Evolutionary conservation across 2,888 invertebrate species (phyloP).

Genomic region (Zaprionus bogoriensis): DNA sequence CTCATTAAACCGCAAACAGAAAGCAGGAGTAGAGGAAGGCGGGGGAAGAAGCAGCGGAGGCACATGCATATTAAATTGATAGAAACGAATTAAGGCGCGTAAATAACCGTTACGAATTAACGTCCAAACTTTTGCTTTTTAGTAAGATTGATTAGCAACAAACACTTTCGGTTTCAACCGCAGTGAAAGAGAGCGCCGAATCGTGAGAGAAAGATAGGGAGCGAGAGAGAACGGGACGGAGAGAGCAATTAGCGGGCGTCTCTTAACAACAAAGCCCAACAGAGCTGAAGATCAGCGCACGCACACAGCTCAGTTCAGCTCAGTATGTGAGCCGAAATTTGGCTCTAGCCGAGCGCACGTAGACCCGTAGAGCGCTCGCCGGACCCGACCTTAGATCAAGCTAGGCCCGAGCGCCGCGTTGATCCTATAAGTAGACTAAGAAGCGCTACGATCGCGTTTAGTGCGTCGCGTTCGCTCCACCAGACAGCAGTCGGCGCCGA

Average conservation of each 20-base stretch:
- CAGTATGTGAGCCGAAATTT: background rate
- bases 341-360: background rate
- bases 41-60: background rate
- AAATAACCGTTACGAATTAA: constrained; percentile 38
- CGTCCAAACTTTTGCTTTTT: constrained; percentile 47
- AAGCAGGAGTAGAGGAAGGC: background rate
- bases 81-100: constrained; percentile 23
- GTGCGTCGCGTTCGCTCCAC: constrained; percentile 67
- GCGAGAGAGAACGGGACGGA: constrained; percentile 2
- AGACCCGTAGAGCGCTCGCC: background rate
- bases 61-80: constrained; percentile 16
- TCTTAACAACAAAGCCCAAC: constrained; percentile 47
- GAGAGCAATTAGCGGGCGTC: constrained; percentile 39
- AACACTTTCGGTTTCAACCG: constrained; percentile 66
- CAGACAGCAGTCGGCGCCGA: constrained; percentile 37
- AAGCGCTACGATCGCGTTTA: constrained; percentile 69
- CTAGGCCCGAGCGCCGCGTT: background rate
- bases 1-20: background rate
- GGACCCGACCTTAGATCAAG: too few species aligned
- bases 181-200: constrained; percentile 4
- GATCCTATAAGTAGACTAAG: constrained; percentile 73
- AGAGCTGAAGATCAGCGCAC: background rate
- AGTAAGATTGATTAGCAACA: constrained; percentile 54
- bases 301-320: background rate
- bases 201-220: constrained; percentile 1